Base-by-base conservation (phyloP, 2,113 vertebrate species). In the Vidua macroura region DNA sequence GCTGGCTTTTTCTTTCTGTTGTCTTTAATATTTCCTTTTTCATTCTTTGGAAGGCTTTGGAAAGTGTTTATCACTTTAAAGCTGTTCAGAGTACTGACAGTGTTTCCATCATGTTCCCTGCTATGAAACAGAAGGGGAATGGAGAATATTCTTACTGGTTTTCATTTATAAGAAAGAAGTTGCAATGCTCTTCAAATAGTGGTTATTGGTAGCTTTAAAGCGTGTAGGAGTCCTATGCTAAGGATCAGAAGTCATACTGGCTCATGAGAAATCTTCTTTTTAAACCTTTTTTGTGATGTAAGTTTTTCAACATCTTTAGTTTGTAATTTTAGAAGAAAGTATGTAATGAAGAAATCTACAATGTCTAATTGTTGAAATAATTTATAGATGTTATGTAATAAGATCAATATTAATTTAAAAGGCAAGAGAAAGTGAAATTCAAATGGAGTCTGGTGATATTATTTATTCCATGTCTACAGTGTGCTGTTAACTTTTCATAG, bases 401-500 rank as follows among this genome's bases (percentile, higher is more conserved):
- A 70, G 52, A 64, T 69, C 14, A 13, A 56, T 59, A 35, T 53
- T 41, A 68, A 69, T 83, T 75, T 31, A 1, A 76, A 90, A 87
- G 28, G 25, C 35, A 84, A 44, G 58, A 41, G 37, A 73, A 79
- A n/a, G 51, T 74, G 31, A 66, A 88, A 66, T 55, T 37, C n/a
- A 20, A 69, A 23, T 51, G 19, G 56, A 78, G 60, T 93, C 46
- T 81, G 39, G 33, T 81, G 68, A 62, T 86, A 70, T 31, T 86
- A 78, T 87, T 83, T 95, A 73, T 92, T 93, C 88, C 43, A 31
- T 63, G 55, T 93, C 85, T 94, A 28, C 37, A 80, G 17, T 15
- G 25, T 94, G 59, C 85, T 74, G 15, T 69, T 92, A 90, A 70
- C 63, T 92, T 92, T 92, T 92, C 83, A 67, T 44, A 80, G 93